phyloP scores from a whole-genome alignment of 2,797 vertebrate species.

The Ctenopoma kingsleyae region DNA sequence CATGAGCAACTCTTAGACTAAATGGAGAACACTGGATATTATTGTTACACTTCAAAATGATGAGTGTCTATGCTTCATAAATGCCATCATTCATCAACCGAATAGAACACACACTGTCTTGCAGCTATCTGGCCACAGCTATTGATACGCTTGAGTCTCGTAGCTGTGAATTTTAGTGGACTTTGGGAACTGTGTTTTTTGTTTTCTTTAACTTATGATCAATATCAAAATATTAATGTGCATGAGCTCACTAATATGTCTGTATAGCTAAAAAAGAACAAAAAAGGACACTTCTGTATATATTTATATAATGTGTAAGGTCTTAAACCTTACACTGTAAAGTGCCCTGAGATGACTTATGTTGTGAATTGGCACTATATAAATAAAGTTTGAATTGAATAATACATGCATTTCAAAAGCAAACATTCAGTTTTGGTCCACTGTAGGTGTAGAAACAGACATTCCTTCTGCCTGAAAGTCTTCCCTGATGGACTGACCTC shows the following conservation, averaged over 20 bases:
- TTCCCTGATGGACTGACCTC: background rate
- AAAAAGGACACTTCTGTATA: no score
- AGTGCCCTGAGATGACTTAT: no score
- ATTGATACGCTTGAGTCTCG: slow-evolving; percentile 5
- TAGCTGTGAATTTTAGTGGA: slow-evolving; percentile 19
- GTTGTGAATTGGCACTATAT: no score
- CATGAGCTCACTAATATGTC: background rate
- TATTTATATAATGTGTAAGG: no score
- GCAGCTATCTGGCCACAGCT: slow-evolving; percentile 35
- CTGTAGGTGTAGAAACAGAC: background rate
- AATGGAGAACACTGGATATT: slow-evolving; percentile 69
- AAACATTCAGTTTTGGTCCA: background rate
- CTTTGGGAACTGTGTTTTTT: slow-evolving; percentile 9
- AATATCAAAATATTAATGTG: background rate
- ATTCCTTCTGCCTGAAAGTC: background rate
- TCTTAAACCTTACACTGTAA: no score
- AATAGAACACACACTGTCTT: slow-evolving; percentile 67
- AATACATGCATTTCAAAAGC: background rate
- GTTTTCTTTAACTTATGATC: background rate
- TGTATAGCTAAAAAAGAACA: no score
- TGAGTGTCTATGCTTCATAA: slow-evolving; percentile 63
- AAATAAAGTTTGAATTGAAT: no score
- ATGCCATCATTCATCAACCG: slow-evolving; percentile 76
- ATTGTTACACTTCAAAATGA: slow-evolving; percentile 69
- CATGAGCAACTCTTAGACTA: slow-evolving; percentile 31